Evolutionary conservation across 2,888 invertebrate species (phyloP), one percentile per base, ranked within the genome.

Genomic region (Netelia virgata): DNA sequence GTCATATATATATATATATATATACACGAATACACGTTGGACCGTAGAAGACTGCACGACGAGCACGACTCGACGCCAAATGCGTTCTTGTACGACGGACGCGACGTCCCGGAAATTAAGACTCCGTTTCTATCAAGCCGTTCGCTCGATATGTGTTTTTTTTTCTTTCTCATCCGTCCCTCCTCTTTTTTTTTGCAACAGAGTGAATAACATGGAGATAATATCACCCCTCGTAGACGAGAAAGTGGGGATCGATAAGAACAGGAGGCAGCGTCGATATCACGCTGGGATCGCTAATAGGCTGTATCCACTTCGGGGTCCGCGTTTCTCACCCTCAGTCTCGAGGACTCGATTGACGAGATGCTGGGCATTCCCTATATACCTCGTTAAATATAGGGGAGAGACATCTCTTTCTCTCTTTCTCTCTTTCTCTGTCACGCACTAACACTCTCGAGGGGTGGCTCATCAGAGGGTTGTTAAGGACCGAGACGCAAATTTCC

Each of bases 91-190:
- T 53, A 73, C 68, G 20, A 53, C 36, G 18, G 63, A 43, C 63
- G 63, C 53, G 68, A 73, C 80, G 41, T 61, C 57, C 84, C 84
- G 77, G 70, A 81, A 84, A 84, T 84, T 77, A 81, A 77, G 69
- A 57, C 66, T 16, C 18, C 63, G 47, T 68, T 66, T 68, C 61
- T 84, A 57, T 70, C 70, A 43, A 23, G 28, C 59, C 64, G 36
- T 41, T 64, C 23, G 18, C 9, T 61, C 53, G 10, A 18, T 20
- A n/a, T 43, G 16, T 53, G 36, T 47, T 59, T 16, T 57, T 20
- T 14, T 68, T 66, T 16, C n/a, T n/a, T 47, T 8, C 53, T 47
- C n/a, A 36, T 53, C 50, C 41, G 59, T 83, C 41, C 41, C 43
- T 10, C 16, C 47, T 11, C 14, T 47, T 47, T 11, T 47, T 47